Evolutionary conservation across 2,113 vertebrate species (phyloP).

Genomic region (Euleptes europaea): DNA sequence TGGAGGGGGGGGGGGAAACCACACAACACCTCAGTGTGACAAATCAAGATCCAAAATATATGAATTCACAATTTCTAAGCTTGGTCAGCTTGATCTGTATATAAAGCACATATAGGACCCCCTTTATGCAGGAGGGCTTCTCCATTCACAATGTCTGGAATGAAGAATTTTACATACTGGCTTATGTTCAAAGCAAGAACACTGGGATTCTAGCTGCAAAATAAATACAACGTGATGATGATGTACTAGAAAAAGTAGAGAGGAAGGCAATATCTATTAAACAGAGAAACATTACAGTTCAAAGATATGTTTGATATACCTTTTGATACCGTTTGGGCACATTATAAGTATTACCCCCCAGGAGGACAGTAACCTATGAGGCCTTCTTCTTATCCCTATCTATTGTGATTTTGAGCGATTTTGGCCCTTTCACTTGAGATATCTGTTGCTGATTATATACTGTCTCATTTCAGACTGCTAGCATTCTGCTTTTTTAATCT

Average conservation of each 20-base stretch:
- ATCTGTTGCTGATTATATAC: not conserved
- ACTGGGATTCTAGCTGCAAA: not conserved
- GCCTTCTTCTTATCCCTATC: not conserved
- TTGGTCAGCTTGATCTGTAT: not conserved
- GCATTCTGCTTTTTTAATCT: not conserved
- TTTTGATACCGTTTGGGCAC: not conserved
- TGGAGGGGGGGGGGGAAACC: too few species aligned
- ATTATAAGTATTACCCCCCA: not conserved
- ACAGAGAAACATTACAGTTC: not conserved
- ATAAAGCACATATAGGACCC: not conserved
- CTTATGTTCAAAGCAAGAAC: not conserved
- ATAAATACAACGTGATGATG: not conserved
- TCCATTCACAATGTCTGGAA: not conserved
- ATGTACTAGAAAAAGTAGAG: not conserved
- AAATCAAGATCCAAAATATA: not conserved
- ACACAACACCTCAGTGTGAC: too few species aligned
- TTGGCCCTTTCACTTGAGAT: not conserved
- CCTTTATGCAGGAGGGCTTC: not conserved
- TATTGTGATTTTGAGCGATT: not conserved
- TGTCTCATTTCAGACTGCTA: rapidly evolving
- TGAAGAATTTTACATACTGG: not conserved
- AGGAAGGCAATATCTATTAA: not conserved
- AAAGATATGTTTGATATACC: not conserved
- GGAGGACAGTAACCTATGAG: not conserved
- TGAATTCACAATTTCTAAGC: not conserved